These are phyloP conservation scores for Elaeidobius kamerunicus DNA, from an alignment of 2,888 invertebrate species.

Conservation along the genomic window DNA sequence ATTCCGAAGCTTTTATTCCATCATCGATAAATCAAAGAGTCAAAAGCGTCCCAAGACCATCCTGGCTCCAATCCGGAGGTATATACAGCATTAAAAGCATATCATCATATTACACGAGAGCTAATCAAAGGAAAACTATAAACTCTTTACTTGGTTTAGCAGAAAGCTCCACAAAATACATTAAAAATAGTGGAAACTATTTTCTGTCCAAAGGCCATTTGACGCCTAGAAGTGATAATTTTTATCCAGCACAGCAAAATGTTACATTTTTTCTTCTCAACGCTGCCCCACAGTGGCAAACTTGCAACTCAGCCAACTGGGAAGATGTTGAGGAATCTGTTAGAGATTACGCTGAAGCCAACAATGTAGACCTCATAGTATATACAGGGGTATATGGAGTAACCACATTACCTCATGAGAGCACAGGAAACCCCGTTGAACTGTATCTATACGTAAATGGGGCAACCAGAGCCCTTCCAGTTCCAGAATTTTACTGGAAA, in stretches of 20 bases:
- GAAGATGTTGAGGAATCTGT: conserved; percentile 51
- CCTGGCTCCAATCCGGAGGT: conserved; percentile 47
- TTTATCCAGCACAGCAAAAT: conserved; percentile 57
- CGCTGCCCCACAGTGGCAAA: conserved; percentile 65
- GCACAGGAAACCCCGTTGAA: conserved; percentile 35
- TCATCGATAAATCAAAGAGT: conserved; percentile 52
- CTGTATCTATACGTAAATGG: conserved; percentile 41
- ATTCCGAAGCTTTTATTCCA: conserved; percentile 53
- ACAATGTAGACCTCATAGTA: conserved; percentile 39
- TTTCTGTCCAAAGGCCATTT: conserved; percentile 60
- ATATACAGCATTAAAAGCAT: conserved; percentile 50
- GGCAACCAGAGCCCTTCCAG: conserved; percentile 49
- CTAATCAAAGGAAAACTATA: conserved; percentile 39
- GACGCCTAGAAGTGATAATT: conserved; percentile 59
- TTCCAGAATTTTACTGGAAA: conserved; percentile 59
- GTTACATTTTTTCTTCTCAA: conserved; percentile 58
- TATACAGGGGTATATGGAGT: conserved; percentile 59
- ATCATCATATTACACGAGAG: conserved; percentile 40
- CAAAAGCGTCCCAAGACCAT: conserved; percentile 51
- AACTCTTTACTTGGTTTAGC: conserved; percentile 41
- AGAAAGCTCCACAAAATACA: conserved; percentile 46
- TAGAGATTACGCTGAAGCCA: conserved; percentile 48
- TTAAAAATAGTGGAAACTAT: conserved; percentile 46
- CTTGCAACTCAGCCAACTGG: conserved; percentile 61
- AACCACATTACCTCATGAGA: conserved; percentile 54